Evolutionary conservation across 1,140 invertebrate genomes (phyloP), one percentile per base, ranked within the genome.

Genomic region (Sogatella furcifera): DNA sequence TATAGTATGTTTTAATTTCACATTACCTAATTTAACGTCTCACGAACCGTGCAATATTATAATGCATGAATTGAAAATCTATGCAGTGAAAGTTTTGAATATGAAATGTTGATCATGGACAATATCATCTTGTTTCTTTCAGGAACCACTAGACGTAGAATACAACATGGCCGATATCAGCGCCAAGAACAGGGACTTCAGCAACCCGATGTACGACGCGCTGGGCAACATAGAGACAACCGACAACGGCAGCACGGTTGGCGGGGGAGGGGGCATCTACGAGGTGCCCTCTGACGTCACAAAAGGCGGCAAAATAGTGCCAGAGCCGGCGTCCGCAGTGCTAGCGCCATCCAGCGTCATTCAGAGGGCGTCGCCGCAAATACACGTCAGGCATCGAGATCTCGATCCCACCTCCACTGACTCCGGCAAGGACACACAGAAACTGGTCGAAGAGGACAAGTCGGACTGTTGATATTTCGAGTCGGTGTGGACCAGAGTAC

Each of bases 181-280:
- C 62, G 77, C 76, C 61, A 90, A 90, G 72, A 86, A 85, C 55
- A 80, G 92, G 55, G 92, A 97, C 74, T 96, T 97, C 75, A 89
- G 86, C 69, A 97, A 96, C 77, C 94, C 94, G 10, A 95, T 97
- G 91, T 97, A 95, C 72, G 93, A 97, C 69, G 92, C 82, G 1
- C 83, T 89, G 10, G 81, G 81, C 60, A 78, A 77, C 24, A 77
- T 82, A 62, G 79, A 79, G 54, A 81, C 82, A 59, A 78, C 81
- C 55, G 74, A 73, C 57, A 71, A 80, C 69, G 77, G 82, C 71
- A 77, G 75, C 75, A 62, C 49, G 44, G 46, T n/a, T n/a, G n/a
- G 10, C 5, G 46, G 44, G n/a, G 34, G 34, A 38, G 57, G 61
- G 22, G 83, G 85, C 66, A 81, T 89, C 68, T 87, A 91, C 72